Percentiles rank a stretch among this genome's conserved stretches.
These are phyloP conservation scores for Drosophila neocordata DNA, from an alignment of 1,140 invertebrate species.

Conservation along the genomic window DNA sequence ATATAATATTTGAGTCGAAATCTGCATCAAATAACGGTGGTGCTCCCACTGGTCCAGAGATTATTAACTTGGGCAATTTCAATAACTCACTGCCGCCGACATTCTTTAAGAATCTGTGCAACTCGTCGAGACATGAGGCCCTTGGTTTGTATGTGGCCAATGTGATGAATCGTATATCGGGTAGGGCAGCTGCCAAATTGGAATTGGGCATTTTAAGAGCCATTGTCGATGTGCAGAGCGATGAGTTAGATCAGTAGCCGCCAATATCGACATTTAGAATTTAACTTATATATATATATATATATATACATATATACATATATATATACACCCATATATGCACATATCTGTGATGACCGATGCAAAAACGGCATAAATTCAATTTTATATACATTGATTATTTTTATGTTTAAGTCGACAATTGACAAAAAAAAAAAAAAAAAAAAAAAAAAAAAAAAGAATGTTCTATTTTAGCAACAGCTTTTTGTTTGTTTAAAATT, in stretches of 20 bases:
- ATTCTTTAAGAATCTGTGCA: constrained; percentile 81
- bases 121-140: constrained; percentile 75
- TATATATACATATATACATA: neutral
- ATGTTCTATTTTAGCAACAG: neutral
- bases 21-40: constrained; percentile 36
- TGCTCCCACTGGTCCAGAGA: constrained; percentile 53
- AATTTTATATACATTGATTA: neutral
- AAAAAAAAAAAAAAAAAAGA: neutral
- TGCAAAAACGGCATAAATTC: neutral
- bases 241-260: constrained; percentile 66
- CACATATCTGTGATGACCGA: neutral
- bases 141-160: constrained; percentile 78
- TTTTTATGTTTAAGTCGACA: neutral
- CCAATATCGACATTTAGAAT: constrained; percentile 5
- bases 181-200: constrained; percentile 68
- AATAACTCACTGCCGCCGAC: constrained; percentile 77
- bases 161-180: constrained; percentile 75
- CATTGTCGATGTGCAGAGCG: constrained; percentile 76
- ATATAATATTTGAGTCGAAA: constrained; percentile 76
- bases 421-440: too few relatives aligned
- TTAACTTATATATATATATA: neutral
- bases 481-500: neutral
- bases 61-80: constrained; percentile 78
- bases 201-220: constrained; percentile 73
- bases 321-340: neutral